Conservation (phyloP, 2,888 invertebrate species). For the Prosopocoilus inquinatus region DNA sequence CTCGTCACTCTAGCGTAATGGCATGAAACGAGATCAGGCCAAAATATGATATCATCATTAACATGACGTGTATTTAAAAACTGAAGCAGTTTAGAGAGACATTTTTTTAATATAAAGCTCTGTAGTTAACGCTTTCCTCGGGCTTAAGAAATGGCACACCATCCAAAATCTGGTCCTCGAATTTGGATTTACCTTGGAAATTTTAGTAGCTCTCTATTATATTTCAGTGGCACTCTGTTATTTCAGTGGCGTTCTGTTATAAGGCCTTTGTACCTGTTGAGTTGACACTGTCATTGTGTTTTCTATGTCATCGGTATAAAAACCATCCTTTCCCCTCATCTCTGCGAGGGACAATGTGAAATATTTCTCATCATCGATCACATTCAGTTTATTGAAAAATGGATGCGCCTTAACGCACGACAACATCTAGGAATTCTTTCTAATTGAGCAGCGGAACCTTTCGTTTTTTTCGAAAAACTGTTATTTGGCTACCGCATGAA, state of each 20-base stretch:
- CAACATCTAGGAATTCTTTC: neutral
- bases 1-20: neutral
- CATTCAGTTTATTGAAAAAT: neutral
- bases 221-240: too few relatives aligned
- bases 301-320: neutral
- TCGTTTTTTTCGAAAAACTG: too few relatives aligned
- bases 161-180: neutral
- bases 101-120: neutral
- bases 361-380: neutral
- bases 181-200: too few relatives aligned
- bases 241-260: too few relatives aligned
- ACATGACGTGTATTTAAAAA: too few relatives aligned
- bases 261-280: too few relatives aligned
- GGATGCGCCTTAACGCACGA: neutral
- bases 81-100: too few relatives aligned
- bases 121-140: too few relatives aligned
- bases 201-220: too few relatives aligned
- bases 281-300: neutral
- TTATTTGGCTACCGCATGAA: too few relatives aligned
- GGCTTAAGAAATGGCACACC: too few relatives aligned
- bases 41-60: neutral
- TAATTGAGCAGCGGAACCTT: too few relatives aligned
- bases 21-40: neutral
- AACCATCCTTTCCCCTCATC: neutral
- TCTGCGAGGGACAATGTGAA: neutral